Base-by-base conservation (phyloP, 2,113 vertebrate genomes). In the Nanger granti region DNA sequence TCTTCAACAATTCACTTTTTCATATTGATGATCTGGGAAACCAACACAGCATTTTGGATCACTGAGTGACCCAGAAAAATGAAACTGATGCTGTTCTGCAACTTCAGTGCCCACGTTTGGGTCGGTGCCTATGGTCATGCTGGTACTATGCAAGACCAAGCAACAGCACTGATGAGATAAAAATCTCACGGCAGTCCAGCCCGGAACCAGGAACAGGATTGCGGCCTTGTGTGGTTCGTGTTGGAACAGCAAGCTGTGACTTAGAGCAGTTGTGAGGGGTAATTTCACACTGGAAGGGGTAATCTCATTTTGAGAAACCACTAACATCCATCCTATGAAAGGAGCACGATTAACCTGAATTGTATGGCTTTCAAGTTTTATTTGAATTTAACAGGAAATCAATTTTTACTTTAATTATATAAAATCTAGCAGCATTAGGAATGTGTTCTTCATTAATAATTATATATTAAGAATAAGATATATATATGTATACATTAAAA, bases 1-100 rank as follows among this genome's bases (percentile, higher is more conserved):
- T 87, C 44, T 85, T 66, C 15, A 69, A 26, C 90, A 55, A 80
- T 73, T 95, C 20, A 76, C 82, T 94, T 76, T 69, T 91, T 55
- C 4, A 87, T 62, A 69, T 87, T 87, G 47, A 60, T 87, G 12
- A 54, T 80, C 29, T 88, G 24, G 28, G 80, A 76, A 76, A 54
- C 6, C 34, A 76, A 14, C 13, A 41, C 0, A 12, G 87, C n/a
- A 0, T 26, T 24, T 64, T 14, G 8, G 5, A 49, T 47, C 26
- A 60, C 76, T 96, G 41, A n/a, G 3, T 22, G 4, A 44, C 9
- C 5, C 2, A 84, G 4, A 85, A 83, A 93, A 62, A 34, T 20
- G 89, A 66, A 84, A 34, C 5, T 29, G 10, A 49, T 66, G 3
- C n/a, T 47, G 13, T 91, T 92, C 88, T 86, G 7, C 31, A 41